Conservation (phyloP, 2,113 vertebrate species). For the Arenaria interpres region DNA sequence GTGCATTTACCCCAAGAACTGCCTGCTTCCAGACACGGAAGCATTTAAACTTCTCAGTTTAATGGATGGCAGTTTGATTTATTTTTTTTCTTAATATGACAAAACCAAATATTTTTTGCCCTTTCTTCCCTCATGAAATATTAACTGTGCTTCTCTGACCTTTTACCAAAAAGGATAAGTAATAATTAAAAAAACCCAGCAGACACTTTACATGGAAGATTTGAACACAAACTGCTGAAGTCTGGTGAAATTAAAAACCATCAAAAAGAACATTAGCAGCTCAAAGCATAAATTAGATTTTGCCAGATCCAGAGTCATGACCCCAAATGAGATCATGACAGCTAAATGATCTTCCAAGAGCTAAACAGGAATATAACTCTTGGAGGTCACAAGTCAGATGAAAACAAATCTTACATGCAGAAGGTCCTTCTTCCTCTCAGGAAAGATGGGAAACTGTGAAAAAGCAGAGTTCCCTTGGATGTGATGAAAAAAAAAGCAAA, state of each 20-base stretch:
- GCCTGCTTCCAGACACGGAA: background rate
- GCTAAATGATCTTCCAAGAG: background rate
- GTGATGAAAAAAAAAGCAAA: background rate
- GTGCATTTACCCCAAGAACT: background rate
- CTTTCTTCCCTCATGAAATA: background rate
- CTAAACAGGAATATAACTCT: background rate
- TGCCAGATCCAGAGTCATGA: background rate
- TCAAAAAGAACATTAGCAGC: background rate
- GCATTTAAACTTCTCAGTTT: background rate
- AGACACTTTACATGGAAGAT: background rate
- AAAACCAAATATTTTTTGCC: accelerated
- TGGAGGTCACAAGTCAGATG: background rate
- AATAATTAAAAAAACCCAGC: background rate
- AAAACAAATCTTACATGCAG: background rate
- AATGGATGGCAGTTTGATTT: background rate
- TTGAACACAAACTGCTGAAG: background rate
- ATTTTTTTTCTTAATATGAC: background rate
- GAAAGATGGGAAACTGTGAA: background rate
- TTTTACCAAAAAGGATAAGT: background rate
- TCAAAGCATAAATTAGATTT: background rate
- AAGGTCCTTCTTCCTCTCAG: background rate
- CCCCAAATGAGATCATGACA: background rate
- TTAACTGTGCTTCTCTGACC: background rate
- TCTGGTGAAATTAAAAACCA: background rate
- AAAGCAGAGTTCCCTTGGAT: background rate